These are phyloP conservation scores for Vanacampus margaritifer DNA, from an alignment of 2,113 vertebrate genomes.

Conservation along the genomic window DNA sequence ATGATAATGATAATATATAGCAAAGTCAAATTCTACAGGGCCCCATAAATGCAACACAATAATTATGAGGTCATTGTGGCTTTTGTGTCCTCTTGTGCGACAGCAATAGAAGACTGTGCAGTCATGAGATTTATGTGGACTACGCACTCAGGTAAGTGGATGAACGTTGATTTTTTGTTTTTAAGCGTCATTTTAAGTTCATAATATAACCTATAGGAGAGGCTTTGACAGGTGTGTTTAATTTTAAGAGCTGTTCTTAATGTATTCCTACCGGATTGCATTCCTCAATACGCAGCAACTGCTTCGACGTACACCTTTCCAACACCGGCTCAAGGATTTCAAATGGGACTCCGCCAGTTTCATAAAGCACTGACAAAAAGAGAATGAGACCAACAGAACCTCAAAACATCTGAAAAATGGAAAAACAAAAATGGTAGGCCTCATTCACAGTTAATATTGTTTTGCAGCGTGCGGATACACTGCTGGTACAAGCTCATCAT, in stretches of 20 bases:
- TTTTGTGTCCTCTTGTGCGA: neutral
- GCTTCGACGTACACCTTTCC: conserved; percentile 81
- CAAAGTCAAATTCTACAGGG: neutral
- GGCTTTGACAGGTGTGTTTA: neutral
- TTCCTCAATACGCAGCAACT: conserved; percentile 83
- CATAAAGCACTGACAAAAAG: conserved; percentile 75
- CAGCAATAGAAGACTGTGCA: neutral
- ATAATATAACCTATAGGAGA: neutral
- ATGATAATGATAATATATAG: neutral
- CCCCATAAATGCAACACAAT: neutral
- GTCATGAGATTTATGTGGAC: neutral
- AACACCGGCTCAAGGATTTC: conserved; percentile 87
- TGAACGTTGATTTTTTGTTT: neutral
- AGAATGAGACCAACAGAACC: neutral
- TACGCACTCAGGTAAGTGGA: neutral
- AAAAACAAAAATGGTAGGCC: neutral
- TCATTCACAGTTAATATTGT: conserved; percentile 85
- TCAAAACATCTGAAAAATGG: neutral
- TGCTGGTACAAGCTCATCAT: conserved; percentile 85
- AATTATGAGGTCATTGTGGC: neutral
- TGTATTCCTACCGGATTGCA: conserved; percentile 80
- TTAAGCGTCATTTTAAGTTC: neutral
- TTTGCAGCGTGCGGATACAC: conserved; percentile 84
- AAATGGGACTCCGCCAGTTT: conserved; percentile 86
- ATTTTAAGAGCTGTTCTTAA: conserved; percentile 6